Percentiles rank a stretch among this genome's conserved stretches.
These are phyloP conservation scores for Drosophila anomalipes DNA, from an alignment of 2,888 invertebrate species.

Conservation along the genomic window DNA sequence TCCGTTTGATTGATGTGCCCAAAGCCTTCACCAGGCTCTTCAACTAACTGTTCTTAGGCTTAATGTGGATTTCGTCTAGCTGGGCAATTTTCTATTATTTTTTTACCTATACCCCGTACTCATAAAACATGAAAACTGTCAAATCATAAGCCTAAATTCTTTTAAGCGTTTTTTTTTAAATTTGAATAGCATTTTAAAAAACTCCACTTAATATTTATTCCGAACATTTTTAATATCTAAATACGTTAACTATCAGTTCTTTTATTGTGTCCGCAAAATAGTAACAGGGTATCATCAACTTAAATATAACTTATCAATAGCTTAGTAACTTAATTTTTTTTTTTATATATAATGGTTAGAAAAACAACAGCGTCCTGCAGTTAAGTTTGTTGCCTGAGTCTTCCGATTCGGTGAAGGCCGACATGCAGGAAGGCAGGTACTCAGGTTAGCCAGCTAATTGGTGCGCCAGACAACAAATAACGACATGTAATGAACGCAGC, in stretches of 20 bases:
- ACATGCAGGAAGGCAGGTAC: conserved; percentile 11
- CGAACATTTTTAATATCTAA: not conserved
- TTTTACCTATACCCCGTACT: not conserved
- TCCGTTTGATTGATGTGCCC: conserved; percentile 43
- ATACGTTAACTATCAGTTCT: not conserved
- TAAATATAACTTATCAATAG: not conserved
- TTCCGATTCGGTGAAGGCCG: conserved; percentile 30
- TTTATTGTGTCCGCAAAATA: not conserved
- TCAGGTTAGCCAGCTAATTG: conserved; percentile 68
- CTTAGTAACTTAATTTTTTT: not conserved
- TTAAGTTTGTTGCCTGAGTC: conserved; percentile 53
- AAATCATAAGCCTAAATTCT: not conserved
- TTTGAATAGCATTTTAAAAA: not conserved
- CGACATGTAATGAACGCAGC: conserved; percentile 78
- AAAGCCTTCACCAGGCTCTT: conserved; percentile 1
- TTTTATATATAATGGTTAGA: conserved; percentile 26
- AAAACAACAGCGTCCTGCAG: conserved; percentile 24
- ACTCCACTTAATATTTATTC: not conserved
- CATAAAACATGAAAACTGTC: no score
- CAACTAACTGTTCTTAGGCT: conserved; percentile 10
- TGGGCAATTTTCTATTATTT: conserved; percentile 3
- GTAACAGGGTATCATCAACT: conserved; percentile 1
- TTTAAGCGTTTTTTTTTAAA: not conserved
- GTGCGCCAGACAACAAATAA: conserved; percentile 79
- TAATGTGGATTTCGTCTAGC: conserved; percentile 17